Conservation (phyloP, 2,113 vertebrate species). For the Jacana jacana region DNA sequence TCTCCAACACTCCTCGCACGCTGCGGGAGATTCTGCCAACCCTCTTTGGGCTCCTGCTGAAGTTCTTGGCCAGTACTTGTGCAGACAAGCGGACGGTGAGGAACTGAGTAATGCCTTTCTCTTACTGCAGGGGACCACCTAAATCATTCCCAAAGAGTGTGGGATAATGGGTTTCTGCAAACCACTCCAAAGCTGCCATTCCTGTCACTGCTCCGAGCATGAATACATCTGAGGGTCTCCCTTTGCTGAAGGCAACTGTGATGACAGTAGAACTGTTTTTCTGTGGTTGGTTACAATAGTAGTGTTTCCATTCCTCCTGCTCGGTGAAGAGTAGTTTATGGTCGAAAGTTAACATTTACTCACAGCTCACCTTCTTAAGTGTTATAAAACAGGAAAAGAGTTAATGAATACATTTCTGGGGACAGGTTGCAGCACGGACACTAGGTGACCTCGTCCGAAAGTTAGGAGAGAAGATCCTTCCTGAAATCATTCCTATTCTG, state of each 20-base stretch:
- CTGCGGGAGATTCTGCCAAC: constrained; percentile 95
- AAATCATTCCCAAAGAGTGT: not conserved
- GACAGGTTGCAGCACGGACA: constrained; percentile 93
- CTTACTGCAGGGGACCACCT: not conserved
- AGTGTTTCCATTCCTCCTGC: not conserved
- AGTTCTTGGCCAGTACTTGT: constrained; percentile 96
- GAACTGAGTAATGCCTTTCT: not conserved
- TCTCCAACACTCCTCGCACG: constrained; percentile 95
- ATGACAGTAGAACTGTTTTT: not conserved
- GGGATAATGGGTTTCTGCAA: not conserved
- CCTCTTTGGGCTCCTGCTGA: constrained; percentile 91
- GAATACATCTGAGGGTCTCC: not conserved
- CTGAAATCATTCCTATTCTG: constrained; percentile 98
- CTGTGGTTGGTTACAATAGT: not conserved
- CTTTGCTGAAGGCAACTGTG: not conserved
- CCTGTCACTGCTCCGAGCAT: not conserved
- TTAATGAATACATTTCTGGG: not conserved
- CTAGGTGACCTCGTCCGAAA: constrained; percentile 96
- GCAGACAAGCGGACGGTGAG: constrained; percentile 95
- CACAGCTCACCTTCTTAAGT: not conserved
- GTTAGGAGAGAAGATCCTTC: constrained; percentile 98
- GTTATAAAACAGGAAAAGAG: not conserved
- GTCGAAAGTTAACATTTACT: not conserved
- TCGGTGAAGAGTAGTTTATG: not conserved
- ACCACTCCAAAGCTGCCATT: not conserved